Evolutionary conservation across 2,888 invertebrate species (phyloP).

Genomic region (Eledona agricola): DNA sequence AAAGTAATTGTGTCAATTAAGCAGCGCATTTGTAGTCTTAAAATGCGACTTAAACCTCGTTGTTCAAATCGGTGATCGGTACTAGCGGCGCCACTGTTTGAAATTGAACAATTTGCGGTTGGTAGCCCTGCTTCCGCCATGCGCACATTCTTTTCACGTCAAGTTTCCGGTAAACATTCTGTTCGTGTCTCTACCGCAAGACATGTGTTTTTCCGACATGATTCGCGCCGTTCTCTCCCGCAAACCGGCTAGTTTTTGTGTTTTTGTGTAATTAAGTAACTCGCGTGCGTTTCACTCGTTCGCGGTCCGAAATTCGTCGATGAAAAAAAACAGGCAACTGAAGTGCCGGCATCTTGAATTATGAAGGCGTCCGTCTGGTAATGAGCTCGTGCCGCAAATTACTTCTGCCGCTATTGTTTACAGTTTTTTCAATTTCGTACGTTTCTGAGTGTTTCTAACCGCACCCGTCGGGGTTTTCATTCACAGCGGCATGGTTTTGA

Average conservation of each 20-base stretch:
- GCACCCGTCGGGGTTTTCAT: not conserved
- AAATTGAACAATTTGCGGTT: no score
- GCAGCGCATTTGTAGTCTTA: no score
- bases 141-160: slow-evolving; percentile 32
- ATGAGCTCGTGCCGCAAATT: no score
- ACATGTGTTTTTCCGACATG: slow-evolving; percentile 42
- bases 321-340: slow-evolving; percentile 12
- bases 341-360: slow-evolving; percentile 34
- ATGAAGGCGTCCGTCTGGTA: slow-evolving; percentile 23
- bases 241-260: not conserved
- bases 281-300: slow-evolving; percentile 25
- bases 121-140: slow-evolving; percentile 38
- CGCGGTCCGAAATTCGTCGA: slow-evolving; percentile 1
- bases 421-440: no score
- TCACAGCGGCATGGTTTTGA: slow-evolving; percentile 2
- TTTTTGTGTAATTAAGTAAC: not conserved
- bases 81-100: no score
- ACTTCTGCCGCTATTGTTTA: no score
- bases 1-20: no score
- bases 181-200: slow-evolving; percentile 39
- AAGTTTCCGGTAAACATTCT: slow-evolving; percentile 51
- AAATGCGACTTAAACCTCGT: slow-evolving; percentile 1
- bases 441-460: no score
- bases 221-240: slow-evolving; percentile 1
- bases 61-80: no score